phyloP scores from a whole-genome alignment of 2,113 vertebrate species.

The Promerops cafer region DNA sequence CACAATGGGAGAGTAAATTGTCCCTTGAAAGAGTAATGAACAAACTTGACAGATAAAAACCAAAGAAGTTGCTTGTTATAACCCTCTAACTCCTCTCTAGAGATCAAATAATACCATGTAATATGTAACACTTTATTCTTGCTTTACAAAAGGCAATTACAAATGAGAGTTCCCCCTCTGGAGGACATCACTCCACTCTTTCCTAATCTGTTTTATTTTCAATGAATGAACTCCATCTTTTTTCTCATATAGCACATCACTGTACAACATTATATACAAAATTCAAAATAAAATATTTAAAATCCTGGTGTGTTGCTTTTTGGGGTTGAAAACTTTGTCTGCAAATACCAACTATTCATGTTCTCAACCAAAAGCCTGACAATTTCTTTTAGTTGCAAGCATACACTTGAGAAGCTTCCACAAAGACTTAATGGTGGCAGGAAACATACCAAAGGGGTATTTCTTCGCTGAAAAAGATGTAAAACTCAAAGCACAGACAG shows the following conservation, averaged over 20 bases:
- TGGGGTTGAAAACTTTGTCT: neutral
- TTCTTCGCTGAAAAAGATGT: neutral
- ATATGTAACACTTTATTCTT: neutral
- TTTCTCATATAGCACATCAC: neutral
- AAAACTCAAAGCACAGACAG: neutral
- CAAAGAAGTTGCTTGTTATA: neutral
- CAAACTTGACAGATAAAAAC: neutral
- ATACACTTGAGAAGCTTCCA: neutral
- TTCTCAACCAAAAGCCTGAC: neutral
- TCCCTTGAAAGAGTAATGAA: neutral
- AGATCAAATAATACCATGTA: neutral
- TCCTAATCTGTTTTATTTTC: neutral
- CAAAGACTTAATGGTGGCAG: neutral
- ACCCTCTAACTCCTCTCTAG: neutral
- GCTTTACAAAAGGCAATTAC: neutral
- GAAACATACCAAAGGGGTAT: neutral
- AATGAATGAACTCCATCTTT: neutral
- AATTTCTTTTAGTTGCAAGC: neutral
- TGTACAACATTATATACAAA: neutral
- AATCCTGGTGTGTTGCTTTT: neutral
- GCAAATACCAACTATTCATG: neutral
- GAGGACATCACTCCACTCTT: neutral
- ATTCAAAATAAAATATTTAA: neutral
- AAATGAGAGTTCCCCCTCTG: neutral
- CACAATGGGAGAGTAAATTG: neutral